Evolutionary conservation across 2,113 vertebrate species (phyloP).

Genomic region (Aleadryas rufinucha): DNA sequence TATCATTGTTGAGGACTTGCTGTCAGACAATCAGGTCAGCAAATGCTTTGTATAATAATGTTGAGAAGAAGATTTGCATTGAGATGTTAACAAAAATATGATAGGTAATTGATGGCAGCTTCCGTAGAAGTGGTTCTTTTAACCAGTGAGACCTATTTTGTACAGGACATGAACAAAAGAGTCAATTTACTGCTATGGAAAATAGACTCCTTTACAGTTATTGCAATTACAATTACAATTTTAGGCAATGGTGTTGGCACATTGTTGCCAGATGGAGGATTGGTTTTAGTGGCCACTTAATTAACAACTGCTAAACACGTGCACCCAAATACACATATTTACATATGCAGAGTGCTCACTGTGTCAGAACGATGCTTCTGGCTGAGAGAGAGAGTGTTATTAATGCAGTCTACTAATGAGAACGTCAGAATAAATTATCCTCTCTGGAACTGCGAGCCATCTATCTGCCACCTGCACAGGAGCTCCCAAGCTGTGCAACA

Average conservation of each 20-base stretch:
- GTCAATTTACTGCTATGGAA: neutral
- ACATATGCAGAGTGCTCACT: neutral
- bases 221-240: neutral
- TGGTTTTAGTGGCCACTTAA: slow-evolving; percentile 17
- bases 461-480: neutral
- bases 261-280: slow-evolving; percentile 1
- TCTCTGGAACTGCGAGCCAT: neutral
- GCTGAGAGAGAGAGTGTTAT: neutral
- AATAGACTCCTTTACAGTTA: neutral
- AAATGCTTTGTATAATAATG: neutral
- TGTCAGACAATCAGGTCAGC: neutral
- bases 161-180: neutral
- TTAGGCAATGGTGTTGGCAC: neutral
- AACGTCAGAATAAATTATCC: slow-evolving; percentile 1
- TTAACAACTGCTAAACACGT: neutral
- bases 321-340: slow-evolving; percentile 7
- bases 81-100: neutral
- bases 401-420: neutral
- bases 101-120: neutral
- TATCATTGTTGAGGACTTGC: neutral
- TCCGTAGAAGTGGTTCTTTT: neutral
- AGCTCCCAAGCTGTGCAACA: neutral
- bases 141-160: neutral
- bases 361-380: neutral
- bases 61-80: neutral